Percentiles rank a stretch among this genome's conserved stretches.
These are phyloP conservation scores for Cyrtonyx montezumae DNA, from an alignment of 2,113 vertebrate genomes.

Conservation along the genomic window DNA sequence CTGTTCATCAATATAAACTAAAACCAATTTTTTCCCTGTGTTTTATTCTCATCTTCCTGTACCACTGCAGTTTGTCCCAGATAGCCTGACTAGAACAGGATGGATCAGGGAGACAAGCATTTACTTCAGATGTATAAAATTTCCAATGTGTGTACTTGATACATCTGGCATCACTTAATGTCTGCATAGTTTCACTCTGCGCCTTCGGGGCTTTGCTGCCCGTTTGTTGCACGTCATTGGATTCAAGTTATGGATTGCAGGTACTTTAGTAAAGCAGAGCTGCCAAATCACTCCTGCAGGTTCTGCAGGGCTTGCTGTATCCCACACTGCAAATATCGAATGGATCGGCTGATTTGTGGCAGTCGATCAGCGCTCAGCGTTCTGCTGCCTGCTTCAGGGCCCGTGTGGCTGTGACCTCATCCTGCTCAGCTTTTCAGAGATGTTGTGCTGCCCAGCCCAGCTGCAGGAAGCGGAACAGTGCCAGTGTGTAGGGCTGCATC, in stretches of 20 bases:
- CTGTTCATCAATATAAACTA: background rate
- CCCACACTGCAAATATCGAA: background rate
- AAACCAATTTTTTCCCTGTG: background rate
- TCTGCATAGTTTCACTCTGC: background rate
- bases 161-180: slow-evolving; percentile 4
- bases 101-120: background rate
- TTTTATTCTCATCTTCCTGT: background rate
- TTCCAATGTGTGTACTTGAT: background rate
- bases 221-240: background rate
- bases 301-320: background rate
- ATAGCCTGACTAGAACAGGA: background rate
- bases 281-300: background rate
- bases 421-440: background rate
- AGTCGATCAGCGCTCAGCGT: background rate
- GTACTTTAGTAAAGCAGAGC: background rate
- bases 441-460: rapidly evolving
- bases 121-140: background rate
- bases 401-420: background rate
- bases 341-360: background rate
- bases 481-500: rapidly evolving
- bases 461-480: background rate
- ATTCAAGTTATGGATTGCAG: background rate
- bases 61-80: background rate
- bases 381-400: background rate
- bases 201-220: background rate